These are phyloP conservation scores for Odontesthes bonariensis DNA, from an alignment of 2,113 vertebrate species.

Conservation along the genomic window DNA sequence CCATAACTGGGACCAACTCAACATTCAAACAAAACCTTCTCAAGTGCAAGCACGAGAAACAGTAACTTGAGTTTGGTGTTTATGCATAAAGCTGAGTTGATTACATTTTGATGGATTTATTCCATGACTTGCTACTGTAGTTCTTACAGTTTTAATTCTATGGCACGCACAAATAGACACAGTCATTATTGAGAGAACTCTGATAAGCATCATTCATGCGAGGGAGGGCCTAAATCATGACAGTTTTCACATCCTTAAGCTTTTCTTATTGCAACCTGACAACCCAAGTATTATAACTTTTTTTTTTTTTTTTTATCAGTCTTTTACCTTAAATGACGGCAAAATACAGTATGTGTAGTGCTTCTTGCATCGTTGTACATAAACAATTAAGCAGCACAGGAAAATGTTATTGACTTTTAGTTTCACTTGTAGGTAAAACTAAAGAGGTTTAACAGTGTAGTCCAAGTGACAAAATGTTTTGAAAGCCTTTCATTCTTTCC, in stretches of 20 bases:
- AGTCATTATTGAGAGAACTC: neutral
- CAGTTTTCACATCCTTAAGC: neutral
- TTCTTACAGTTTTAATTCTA: neutral
- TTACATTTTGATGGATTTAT: neutral
- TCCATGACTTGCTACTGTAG: neutral
- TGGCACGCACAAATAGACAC: neutral
- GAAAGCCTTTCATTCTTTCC: no score
- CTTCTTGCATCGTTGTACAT: neutral
- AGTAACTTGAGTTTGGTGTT: neutral
- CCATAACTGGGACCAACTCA: neutral
- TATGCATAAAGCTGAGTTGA: neutral
- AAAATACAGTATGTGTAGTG: neutral
- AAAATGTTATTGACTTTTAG: neutral
- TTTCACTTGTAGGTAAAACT: neutral
- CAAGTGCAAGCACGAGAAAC: neutral
- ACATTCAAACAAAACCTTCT: slow-evolving; percentile 18
- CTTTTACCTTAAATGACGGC: no score
- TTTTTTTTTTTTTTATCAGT: neutral
- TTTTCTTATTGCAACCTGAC: neutral
- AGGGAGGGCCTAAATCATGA: slow-evolving; percentile 1
- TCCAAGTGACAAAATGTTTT: no score
- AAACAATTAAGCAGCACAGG: neutral
- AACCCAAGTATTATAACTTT: neutral
- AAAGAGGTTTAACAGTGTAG: no score
- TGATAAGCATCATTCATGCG: slow-evolving; percentile 8